Conservation (phyloP, 2,888 invertebrate species). For the Dolomedes plantarius region DNA sequence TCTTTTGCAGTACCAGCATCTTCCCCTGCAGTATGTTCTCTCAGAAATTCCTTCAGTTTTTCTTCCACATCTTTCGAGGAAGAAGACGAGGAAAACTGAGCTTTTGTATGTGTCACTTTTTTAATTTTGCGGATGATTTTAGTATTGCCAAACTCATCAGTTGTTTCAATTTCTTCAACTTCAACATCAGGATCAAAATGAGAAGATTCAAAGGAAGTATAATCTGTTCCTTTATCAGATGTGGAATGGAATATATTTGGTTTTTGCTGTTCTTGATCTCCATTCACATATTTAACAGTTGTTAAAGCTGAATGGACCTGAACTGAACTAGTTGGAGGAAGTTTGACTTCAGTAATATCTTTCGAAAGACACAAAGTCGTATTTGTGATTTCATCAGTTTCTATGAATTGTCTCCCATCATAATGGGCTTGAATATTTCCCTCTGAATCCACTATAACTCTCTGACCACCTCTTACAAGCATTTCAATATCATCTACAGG, state of each 20-base stretch:
- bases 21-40: conserved; percentile 43
- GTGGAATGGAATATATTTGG: background rate
- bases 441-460: conserved; percentile 71
- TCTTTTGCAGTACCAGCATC: conserved; percentile 50
- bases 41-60: conserved; percentile 72
- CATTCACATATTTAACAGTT: conserved; percentile 18
- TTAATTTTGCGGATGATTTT: conserved; percentile 56
- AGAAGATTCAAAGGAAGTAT: conserved; percentile 29
- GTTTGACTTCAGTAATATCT: conserved; percentile 10
- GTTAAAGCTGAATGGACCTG: conserved; percentile 44
- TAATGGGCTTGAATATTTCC: conserved; percentile 72
- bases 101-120: conserved; percentile 37
- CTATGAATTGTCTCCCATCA: conserved; percentile 43
- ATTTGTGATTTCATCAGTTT: conserved; percentile 50
- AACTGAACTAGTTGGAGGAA: conserved; percentile 24
- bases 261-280: background rate
- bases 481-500: conserved; percentile 57
- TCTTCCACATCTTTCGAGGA: conserved; percentile 68
- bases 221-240: background rate
- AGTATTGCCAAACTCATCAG: conserved; percentile 79
- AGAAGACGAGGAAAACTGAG: conserved; percentile 66
- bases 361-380: conserved; percentile 27
- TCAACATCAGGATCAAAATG: conserved; percentile 79
- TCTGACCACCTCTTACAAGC: conserved; percentile 43
- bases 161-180: conserved; percentile 79